Percentiles rank a stretch among this genome's conserved stretches.
Evolutionary conservation across 1,140 invertebrate genomes (phyloP).

Genomic region (Scaptomyza montana): DNA sequence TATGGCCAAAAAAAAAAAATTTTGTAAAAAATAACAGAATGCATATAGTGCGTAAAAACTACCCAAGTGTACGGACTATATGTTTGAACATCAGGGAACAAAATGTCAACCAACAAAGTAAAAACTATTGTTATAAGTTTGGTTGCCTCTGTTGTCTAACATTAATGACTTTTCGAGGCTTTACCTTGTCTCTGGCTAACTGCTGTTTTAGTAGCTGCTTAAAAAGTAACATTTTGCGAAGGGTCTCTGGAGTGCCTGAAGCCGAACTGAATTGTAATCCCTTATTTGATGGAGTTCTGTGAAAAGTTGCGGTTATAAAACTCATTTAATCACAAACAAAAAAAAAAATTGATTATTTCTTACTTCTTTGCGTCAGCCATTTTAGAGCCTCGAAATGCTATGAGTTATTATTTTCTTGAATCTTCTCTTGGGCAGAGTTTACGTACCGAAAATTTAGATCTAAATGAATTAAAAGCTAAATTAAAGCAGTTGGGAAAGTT

Average conservation of each 20-base stretch:
- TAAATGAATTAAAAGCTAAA: neutral
- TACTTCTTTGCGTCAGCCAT: slow-evolving; percentile 2
- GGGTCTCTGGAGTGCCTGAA: slow-evolving; percentile 43
- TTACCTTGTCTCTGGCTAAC: slow-evolving; percentile 19
- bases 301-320: neutral
- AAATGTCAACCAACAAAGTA: neutral
- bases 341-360: neutral
- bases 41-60: neutral
- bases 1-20: neutral
- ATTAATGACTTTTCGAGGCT: slow-evolving; percentile 9
- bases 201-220: slow-evolving; percentile 43
- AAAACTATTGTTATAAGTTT: neutral
- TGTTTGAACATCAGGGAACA: neutral
- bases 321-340: neutral
- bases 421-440: neutral
- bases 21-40: neutral
- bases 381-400: slow-evolving; percentile 2
- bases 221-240: slow-evolving; percentile 60
- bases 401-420: neutral
- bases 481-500: neutral
- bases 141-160: neutral
- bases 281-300: slow-evolving; percentile 22
- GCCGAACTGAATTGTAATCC: slow-evolving; percentile 53
- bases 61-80: neutral
- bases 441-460: neutral